Base-by-base conservation (phyloP, 1,140 invertebrate genomes). In the Drosophila ogumai region DNA sequence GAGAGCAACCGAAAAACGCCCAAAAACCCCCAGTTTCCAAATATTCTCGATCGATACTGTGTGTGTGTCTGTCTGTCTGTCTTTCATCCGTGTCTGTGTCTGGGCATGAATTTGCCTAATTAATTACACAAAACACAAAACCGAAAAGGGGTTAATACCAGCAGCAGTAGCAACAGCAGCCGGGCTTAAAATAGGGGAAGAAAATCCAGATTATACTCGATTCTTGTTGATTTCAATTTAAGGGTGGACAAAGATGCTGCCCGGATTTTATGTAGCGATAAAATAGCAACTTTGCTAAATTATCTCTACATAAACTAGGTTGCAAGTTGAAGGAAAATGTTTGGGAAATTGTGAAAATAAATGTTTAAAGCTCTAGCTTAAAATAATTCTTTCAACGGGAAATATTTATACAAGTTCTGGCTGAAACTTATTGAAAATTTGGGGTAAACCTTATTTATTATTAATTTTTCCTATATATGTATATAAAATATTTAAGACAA, bases 71-170 rank as follows among this genome's bases (percentile, higher is more conserved):
- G 41, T 58, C 32, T 47, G 38, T 54, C 38, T 75, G 25, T 63
- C 43, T 47, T 50, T 65, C 36, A 10, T 25, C 52, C 52, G 12
- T 55, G 52, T 55, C 52, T 55, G 34, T 19, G 66, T 69, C 66
- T 73, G 63, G 63, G 63, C 77, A 88, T 77, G 72, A 88, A 88
- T 90, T 88, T 88, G 84, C 76, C 80, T 88, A 88, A 88, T 88
- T 88, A 88, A 88, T 88, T 88, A 84, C 84, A 82, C 60, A 80
- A 82, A 82, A 82, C 63, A 82, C 54, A 74, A 46, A 31, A 34
- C 40, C 34, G 22, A 63, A 63, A 55, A 47, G 69, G 41, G 41
- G 57, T 52, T 74, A 74, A 32, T 34, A 52, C 9, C 36, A 68
- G 72, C n/a, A 19, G 46, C 3, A 47, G 6, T 22, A 59, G 73